These are phyloP conservation scores for Podarcis cretensis DNA, from an alignment of 2,113 vertebrate species.

Conservation along the genomic window DNA sequence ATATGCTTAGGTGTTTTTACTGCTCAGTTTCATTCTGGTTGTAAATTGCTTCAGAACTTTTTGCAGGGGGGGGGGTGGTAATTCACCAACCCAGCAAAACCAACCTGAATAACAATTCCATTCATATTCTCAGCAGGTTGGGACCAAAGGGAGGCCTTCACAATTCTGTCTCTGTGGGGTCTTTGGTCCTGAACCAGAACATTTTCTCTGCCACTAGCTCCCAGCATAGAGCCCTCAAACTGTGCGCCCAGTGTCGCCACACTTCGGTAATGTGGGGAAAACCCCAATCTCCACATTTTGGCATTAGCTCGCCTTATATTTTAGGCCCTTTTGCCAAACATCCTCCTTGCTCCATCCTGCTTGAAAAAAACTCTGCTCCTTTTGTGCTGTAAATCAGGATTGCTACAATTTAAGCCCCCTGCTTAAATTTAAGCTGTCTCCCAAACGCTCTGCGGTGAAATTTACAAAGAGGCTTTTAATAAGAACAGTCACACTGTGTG, in stretches of 20 bases:
- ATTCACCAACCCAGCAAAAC: too few relatives aligned
- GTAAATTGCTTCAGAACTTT: too few relatives aligned
- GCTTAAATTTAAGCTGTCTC: neutral
- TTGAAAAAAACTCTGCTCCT: neutral
- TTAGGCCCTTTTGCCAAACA: rapidly evolving
- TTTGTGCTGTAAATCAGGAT: neutral
- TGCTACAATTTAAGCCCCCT: neutral
- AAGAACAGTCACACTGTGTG: neutral
- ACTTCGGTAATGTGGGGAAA: neutral
- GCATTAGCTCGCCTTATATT: neutral
- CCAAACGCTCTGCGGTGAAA: neutral
- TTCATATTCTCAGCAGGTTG: neutral
- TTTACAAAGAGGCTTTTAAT: rapidly evolving
- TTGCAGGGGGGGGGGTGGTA: too few relatives aligned
- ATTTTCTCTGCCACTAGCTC: neutral
- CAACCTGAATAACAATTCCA: too few relatives aligned
- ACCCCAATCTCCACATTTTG: rapidly evolving
- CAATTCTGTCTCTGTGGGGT: too few relatives aligned
- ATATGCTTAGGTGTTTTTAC: too few relatives aligned
- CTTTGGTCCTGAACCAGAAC: neutral
- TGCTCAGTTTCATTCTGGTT: too few relatives aligned
- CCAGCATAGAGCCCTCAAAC: neutral
- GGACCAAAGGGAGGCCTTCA: neutral
- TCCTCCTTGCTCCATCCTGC: neutral
- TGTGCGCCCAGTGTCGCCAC: neutral